Percentiles rank a stretch among this genome's conserved stretches.
Conservation (phyloP, 2,797 vertebrate species). For the Mustela erminea region DNA sequence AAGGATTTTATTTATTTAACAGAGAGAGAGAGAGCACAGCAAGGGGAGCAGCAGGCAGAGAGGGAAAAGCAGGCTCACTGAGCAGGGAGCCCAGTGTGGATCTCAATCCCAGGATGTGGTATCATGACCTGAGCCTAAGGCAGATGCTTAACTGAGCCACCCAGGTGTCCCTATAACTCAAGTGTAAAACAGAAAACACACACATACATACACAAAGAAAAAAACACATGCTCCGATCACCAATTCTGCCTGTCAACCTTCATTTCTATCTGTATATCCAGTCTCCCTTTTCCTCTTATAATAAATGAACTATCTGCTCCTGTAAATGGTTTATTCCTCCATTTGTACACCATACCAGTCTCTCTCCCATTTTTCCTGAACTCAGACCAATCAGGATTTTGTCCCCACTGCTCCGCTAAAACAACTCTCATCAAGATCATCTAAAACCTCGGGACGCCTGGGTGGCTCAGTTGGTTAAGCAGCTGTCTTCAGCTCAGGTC, state of each 20-base stretch:
- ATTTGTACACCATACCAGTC: background rate
- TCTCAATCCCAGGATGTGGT: too few relatives aligned
- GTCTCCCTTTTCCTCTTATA: background rate
- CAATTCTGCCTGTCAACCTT: background rate
- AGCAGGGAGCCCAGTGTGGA: too few relatives aligned
- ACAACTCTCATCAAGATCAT: background rate
- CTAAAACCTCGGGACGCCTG: background rate
- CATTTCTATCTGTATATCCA: background rate
- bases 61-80: too few relatives aligned
- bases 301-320: background rate
- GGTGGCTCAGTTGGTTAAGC: too few relatives aligned
- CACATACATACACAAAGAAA: background rate
- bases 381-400: background rate
- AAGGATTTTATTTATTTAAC: too few relatives aligned
- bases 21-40: too few relatives aligned
- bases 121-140: too few relatives aligned
- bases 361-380: background rate
- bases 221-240: background rate
- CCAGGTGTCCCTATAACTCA: background rate
- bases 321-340: background rate
- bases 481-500: too few relatives aligned
- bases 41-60: too few relatives aligned
- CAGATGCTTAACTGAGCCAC: background rate
- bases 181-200: background rate
- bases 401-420: background rate